Evolutionary conservation across 2,113 vertebrate species (phyloP).

Genomic region (Triplophysa tibetana): DNA sequence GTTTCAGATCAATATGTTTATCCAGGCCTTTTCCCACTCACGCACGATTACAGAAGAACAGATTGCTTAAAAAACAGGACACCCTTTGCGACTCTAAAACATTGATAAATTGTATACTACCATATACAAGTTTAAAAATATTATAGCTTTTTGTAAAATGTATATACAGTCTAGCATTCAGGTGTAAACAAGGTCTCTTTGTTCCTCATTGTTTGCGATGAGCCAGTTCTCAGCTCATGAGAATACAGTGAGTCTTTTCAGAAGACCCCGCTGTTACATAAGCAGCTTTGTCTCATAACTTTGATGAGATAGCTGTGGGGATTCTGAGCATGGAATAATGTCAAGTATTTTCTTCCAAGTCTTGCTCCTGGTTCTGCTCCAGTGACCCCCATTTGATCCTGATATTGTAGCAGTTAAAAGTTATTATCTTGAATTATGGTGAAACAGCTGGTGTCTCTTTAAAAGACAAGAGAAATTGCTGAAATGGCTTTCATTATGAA

Average conservation of each 20-base stretch:
- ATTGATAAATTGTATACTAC: too few species aligned
- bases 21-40: not conserved
- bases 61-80: too few species aligned
- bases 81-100: too few species aligned
- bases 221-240: not conserved
- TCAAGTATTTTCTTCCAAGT: conserved; percentile 2
- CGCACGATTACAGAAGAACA: not conserved
- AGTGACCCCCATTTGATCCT: conserved; percentile 28
- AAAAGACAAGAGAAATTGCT: not conserved
- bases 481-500: not conserved
- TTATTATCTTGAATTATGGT: not conserved
- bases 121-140: not conserved
- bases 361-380: conserved; percentile 18
- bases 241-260: conserved; percentile 10
- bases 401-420: not conserved
- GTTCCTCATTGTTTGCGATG: not conserved
- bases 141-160: not conserved
- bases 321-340: conserved; percentile 19
- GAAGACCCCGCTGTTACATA: conserved; percentile 26
- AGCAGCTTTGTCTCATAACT: not conserved
- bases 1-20: conserved; percentile 21
- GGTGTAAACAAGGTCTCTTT: conserved; percentile 3
- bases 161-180: not conserved
- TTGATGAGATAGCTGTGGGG: conserved; percentile 18
- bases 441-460: not conserved